phyloP scores from a whole-genome alignment of 2,797 vertebrate genomes.

The Betta splendens region DNA sequence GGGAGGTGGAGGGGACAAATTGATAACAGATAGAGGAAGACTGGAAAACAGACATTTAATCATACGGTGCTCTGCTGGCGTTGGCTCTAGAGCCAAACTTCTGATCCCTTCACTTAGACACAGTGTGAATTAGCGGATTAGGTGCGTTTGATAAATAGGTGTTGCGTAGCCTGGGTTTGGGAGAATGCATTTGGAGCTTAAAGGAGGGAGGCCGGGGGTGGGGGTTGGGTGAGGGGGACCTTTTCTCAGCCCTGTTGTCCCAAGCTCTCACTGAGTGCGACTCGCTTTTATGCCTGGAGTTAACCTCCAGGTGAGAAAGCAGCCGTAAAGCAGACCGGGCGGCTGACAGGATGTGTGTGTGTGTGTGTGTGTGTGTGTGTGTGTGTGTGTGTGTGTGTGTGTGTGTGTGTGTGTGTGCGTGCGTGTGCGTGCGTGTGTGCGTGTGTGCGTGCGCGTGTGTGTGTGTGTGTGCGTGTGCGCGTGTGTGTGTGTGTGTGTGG shows the following conservation, averaged over 20 bases:
- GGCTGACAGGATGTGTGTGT: constrained; percentile 65
- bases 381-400: constrained; percentile 20
- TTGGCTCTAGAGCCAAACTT: constrained; percentile 39
- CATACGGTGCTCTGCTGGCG: constrained; percentile 17
- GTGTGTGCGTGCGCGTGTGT: too few species aligned
- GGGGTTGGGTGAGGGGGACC: constrained; percentile 19
- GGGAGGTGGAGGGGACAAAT: constrained; percentile 11
- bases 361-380: too few species aligned
- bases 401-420: constrained; percentile 18
- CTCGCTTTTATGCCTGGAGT: constrained; percentile 53
- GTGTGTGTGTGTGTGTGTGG: constrained; percentile 18
- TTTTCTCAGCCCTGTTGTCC: constrained; percentile 54
- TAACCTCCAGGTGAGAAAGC: constrained; percentile 71
- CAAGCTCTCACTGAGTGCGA: constrained; percentile 56
- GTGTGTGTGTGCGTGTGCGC: constrained; percentile 19
- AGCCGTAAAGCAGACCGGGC: constrained; percentile 58
- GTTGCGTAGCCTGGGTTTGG: constrained; percentile 16
- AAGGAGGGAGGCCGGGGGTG: constrained; percentile 4
- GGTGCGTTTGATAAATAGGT: constrained; percentile 49
- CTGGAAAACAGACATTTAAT: constrained; percentile 50
- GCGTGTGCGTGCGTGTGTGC: too few species aligned
- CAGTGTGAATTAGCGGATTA: constrained; percentile 40
- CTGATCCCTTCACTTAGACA: constrained; percentile 7
- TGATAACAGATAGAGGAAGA: constrained; percentile 35
- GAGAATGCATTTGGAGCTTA: constrained; percentile 13